Conservation (phyloP, 2,113 vertebrate genomes). For the Burhinus bistriatus region DNA sequence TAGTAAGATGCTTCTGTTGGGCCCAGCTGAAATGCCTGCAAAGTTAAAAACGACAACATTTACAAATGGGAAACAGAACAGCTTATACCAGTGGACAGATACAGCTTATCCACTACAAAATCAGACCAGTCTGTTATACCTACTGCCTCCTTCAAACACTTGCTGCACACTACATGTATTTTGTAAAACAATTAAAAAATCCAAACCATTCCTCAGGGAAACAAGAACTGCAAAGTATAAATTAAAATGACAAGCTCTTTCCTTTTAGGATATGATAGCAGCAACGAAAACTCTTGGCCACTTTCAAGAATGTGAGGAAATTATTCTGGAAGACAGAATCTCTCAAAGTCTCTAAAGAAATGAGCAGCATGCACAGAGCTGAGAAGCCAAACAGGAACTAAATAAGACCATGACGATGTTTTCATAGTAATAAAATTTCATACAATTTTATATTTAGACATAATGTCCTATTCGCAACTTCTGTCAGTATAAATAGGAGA, state of each 20-base stretch:
- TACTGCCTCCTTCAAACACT: not conserved
- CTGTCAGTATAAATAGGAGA: not conserved
- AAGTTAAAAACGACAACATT: slow-evolving; percentile 67
- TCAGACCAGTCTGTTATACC: not conserved
- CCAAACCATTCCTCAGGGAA: not conserved
- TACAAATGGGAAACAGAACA: not conserved
- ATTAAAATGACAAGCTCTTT: not conserved
- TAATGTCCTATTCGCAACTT: not conserved
- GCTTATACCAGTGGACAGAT: not conserved
- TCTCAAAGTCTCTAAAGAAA: not conserved
- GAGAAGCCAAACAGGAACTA: not conserved
- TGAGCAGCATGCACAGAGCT: not conserved
- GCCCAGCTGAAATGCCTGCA: slow-evolving; percentile 97
- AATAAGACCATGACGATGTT: not conserved
- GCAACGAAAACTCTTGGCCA: not conserved
- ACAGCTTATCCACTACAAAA: not conserved
- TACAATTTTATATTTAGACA: not conserved
- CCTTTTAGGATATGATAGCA: not conserved
- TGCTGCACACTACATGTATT: accelerated
- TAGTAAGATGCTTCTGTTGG: slow-evolving; percentile 99
- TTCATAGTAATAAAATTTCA: not conserved
- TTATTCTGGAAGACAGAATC: not conserved
- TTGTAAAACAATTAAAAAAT: not conserved
- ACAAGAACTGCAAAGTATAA: not conserved
- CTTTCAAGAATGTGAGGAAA: not conserved